These are phyloP conservation scores for Addax nasomaculatus DNA, from an alignment of 2,113 vertebrate species.

Conservation along the genomic window DNA sequence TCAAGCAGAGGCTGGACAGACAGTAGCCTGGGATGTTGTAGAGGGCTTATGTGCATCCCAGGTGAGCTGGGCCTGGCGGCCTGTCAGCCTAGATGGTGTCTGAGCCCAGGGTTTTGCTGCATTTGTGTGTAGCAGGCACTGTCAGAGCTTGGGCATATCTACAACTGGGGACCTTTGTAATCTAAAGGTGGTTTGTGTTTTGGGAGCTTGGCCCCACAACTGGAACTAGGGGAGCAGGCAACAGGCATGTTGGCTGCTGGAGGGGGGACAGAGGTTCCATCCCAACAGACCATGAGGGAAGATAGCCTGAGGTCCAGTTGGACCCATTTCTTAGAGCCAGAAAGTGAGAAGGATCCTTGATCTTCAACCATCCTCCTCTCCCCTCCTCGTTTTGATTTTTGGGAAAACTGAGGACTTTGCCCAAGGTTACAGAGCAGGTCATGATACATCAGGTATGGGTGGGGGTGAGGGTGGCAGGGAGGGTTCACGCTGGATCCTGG, in stretches of 20 bases:
- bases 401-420: not conserved
- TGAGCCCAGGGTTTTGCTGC: not conserved
- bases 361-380: not conserved
- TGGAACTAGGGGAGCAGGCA: not conserved
- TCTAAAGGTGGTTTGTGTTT: not conserved
- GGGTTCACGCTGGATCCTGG: not conserved
- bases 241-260: not conserved
- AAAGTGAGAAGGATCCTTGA: not conserved
- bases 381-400: not conserved
- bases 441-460: not conserved
- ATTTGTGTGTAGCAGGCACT: not conserved
- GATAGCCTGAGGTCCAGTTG: not conserved
- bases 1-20: not conserved
- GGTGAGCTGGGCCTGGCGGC: not conserved
- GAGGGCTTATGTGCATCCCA: not conserved
- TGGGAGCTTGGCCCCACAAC: not conserved
- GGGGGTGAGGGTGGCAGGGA: not conserved
- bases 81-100: not conserved
- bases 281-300: not conserved
- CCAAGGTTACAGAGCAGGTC: not conserved
- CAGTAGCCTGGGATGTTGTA: not conserved
- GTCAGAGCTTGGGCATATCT: too few species aligned
- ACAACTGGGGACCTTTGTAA: not conserved
- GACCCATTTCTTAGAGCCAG: not conserved
- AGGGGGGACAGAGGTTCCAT: not conserved